Conservation (phyloP, 2,113 vertebrate genomes). For the Rhinolophus sinicus region DNA sequence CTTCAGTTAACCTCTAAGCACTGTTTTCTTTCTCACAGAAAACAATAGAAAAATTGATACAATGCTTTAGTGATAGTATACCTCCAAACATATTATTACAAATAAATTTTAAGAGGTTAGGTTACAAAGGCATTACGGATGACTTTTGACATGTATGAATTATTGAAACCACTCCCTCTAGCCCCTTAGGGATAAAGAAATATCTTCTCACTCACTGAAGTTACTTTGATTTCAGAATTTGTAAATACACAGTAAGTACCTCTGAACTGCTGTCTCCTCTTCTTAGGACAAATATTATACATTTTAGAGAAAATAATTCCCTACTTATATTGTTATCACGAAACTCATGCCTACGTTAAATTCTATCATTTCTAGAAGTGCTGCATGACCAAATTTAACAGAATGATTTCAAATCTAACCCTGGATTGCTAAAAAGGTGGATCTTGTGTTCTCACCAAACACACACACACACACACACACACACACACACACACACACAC, state of each 20-base stretch:
- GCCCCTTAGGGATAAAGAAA: slow-evolving; percentile 60
- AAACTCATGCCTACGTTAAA: background rate
- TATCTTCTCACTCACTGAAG: slow-evolving; percentile 69
- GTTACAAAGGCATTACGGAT: slow-evolving; percentile 67
- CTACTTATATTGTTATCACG: background rate
- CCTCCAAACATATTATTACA: slow-evolving; percentile 39
- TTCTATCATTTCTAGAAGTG: background rate
- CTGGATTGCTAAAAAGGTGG: background rate
- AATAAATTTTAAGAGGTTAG: slow-evolving; percentile 40
- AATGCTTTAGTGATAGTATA: background rate
- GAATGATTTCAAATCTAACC: slow-evolving; percentile 19
- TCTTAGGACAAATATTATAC: slow-evolving; percentile 44
- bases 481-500: background rate
- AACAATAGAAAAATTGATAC: slow-evolving; percentile 28
- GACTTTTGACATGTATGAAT: slow-evolving; percentile 12
- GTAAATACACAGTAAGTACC: slow-evolving; percentile 44
- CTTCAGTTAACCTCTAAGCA: slow-evolving; percentile 36
- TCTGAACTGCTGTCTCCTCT: slow-evolving; percentile 68
- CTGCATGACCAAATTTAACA: background rate
- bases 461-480: background rate
- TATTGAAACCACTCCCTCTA: slow-evolving; percentile 58
- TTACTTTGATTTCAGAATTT: slow-evolving; percentile 65
- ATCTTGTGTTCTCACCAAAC: background rate
- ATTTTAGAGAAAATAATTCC: slow-evolving; percentile 60
- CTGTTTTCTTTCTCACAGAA: slow-evolving; percentile 11